A percentile compares a stretch with the other conserved stretches of the same genome.
Conservation (phyloP, 2,113 vertebrate species). For the Corythaeola cristata region DNA sequence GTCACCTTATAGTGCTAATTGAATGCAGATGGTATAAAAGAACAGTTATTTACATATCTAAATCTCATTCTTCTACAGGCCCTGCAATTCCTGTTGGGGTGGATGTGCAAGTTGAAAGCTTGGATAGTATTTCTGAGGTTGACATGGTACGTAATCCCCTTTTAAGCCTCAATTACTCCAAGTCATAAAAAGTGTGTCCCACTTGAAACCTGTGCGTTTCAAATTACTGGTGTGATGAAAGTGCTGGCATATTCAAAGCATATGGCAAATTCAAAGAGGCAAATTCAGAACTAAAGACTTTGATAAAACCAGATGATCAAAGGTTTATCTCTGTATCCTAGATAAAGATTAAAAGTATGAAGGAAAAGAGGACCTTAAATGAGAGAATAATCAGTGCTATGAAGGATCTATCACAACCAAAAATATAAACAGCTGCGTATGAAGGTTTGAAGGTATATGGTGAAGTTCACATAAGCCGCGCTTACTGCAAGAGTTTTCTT, state of each 20-base stretch:
- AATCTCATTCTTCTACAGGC: conserved; percentile 76
- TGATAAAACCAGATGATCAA: not conserved
- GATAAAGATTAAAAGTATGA: not conserved
- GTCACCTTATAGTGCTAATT: not conserved
- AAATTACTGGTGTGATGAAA: not conserved
- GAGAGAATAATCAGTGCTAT: not conserved
- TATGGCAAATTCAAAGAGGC: not conserved
- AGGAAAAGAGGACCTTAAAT: not conserved
- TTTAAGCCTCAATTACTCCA: not conserved
- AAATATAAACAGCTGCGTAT: not conserved
- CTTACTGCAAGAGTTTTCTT: not conserved
- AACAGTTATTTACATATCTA: not conserved
- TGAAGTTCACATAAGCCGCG: not conserved
- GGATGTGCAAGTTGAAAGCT: conserved; percentile 94
- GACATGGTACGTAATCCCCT: conserved; percentile 85
- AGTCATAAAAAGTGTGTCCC: not conserved
- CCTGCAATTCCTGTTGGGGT: conserved; percentile 94
- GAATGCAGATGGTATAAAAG: not conserved
- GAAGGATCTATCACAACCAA: not conserved
- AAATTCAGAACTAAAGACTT: not conserved
- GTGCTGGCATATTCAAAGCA: not conserved
- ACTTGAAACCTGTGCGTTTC: not conserved
- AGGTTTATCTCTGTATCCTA: not conserved
- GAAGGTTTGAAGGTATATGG: not conserved
- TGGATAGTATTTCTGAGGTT: conserved; percentile 97